Evolutionary conservation across 2,113 vertebrate species (phyloP), one percentile per base, ranked within the genome.

Genomic region (Nothoprocta perdicaria): DNA sequence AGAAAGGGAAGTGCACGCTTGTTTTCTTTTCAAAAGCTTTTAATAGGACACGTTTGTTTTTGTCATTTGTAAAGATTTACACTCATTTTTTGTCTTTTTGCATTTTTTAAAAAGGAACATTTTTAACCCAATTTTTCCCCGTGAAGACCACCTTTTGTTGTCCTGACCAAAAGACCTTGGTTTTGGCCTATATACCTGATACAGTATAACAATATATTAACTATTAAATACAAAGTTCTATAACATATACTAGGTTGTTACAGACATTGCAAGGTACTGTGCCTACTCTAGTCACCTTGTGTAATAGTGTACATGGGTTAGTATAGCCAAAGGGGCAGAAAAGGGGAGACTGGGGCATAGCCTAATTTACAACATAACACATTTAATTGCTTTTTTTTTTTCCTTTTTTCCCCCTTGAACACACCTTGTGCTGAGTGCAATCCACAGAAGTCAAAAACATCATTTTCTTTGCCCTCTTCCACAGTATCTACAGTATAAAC

Each of bases 141-240:
- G 74, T 77, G 78, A 92, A 82, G 81, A 92, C 92, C 95, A 95
- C 89, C 92, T 96, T 92, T 90, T 95, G 92, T 89, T 93, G 92
- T 95, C 95, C 93, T 55, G 79, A 89, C 93, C 84, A 93, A 85
- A 89, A 95, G 76, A 95, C 86, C 93, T 95, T 5, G 63, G 0
- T 86, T 96, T 93, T 91, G 94, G 92, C 94, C 94, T 92, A 78
- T 86, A 76, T 92, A 93, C 92, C 96, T 94, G 94, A 83, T 96
- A 96, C 92, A 95, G 94, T 94, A 90, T 95, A 96, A 96, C 95
- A 96, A 95, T 96, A 95, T 90, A 95, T 95, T 96, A 93, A 65
- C 95, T 95, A 95, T 96, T 96, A 97, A 96, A 97, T 97, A 97
- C 96, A 97, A 97, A 97, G 91, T 88, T 96, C 93, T 96, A 90